These are phyloP conservation scores for Teleogryllus occipitalis DNA, from an alignment of 1,140 invertebrate genomes.

Conservation along the genomic window DNA sequence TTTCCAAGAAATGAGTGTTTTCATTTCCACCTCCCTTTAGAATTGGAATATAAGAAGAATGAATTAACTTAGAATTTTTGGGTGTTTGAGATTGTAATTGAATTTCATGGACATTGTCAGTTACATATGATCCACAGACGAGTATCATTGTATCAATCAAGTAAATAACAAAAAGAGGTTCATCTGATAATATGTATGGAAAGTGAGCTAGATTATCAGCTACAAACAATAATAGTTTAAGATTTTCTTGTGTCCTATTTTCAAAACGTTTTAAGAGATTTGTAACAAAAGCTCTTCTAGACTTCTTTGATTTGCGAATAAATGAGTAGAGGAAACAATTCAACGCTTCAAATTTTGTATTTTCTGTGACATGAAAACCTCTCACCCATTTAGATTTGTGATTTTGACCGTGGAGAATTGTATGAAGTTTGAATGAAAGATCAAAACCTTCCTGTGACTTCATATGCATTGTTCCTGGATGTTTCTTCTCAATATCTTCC, in stretches of 20 bases:
- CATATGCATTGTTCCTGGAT: not conserved
- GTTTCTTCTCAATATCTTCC: not conserved
- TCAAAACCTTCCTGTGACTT: not conserved
- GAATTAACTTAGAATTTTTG: too few relatives aligned
- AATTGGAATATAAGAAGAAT: too few relatives aligned
- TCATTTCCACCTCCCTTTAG: not conserved
- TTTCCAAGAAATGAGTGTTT: not conserved
- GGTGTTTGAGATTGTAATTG: too few relatives aligned
- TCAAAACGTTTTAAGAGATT: not conserved
- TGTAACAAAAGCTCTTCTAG: not conserved
- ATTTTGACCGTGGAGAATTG: not conserved
- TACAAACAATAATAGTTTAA: not conserved
- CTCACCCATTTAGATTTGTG: too few relatives aligned
- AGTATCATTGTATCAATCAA: not conserved
- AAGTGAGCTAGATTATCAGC: not conserved
- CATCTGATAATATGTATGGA: not conserved
- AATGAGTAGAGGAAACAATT: not conserved
- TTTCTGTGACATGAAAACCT: not conserved
- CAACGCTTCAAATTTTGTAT: not conserved
- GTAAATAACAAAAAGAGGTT: not conserved
- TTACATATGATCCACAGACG: not conserved
- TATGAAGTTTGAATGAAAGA: not conserved
- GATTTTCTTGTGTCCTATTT: not conserved
- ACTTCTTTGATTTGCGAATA: not conserved
- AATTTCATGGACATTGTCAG: not conserved